phyloP scores from a whole-genome alignment of 2,113 vertebrate genomes.

The Antennarius striatus region DNA sequence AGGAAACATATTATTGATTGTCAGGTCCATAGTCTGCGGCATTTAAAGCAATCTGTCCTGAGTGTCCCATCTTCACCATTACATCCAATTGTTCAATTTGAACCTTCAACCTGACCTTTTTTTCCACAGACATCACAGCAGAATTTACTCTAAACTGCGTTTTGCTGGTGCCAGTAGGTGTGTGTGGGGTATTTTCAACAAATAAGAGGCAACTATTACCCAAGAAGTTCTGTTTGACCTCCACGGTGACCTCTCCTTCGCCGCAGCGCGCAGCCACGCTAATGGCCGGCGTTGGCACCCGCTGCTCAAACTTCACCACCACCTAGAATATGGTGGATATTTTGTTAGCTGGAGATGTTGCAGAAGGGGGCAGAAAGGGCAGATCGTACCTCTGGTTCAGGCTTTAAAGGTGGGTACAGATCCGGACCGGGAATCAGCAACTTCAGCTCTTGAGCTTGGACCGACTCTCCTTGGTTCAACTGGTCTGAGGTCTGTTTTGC shows the following conservation, averaged over 20 bases:
- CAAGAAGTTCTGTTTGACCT: slow-evolving; percentile 68
- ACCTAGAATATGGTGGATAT: slow-evolving; percentile 20
- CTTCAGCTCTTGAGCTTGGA: neutral
- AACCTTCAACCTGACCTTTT: slow-evolving; percentile 18
- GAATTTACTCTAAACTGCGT: neutral
- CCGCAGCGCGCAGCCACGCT: slow-evolving; percentile 59
- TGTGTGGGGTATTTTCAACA: neutral
- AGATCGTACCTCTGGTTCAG: slow-evolving; percentile 36
- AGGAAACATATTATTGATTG: slow-evolving; percentile 54
- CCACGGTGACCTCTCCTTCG: slow-evolving; percentile 43
- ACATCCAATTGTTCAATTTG: slow-evolving; percentile 29
- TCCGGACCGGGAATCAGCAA: slow-evolving; percentile 10
- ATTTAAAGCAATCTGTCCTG: slow-evolving; percentile 52
- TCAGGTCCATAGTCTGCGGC: slow-evolving; percentile 20
- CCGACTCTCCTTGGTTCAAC: neutral
- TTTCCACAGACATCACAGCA: slow-evolving; percentile 16
- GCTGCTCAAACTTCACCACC: slow-evolving; percentile 24
- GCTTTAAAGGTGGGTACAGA: slow-evolving; percentile 19
- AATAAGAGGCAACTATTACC: slow-evolving; percentile 45
- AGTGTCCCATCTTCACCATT: slow-evolving; percentile 37
- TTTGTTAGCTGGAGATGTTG: neutral
- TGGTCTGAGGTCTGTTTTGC: neutral
- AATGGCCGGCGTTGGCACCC: slow-evolving; percentile 23
- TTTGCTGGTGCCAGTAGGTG: neutral
- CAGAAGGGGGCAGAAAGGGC: neutral